Percentiles rank a stretch among this genome's conserved stretches.
Conservation (phyloP, 2,797 vertebrate species). For the Schizothorax lantsangensis region DNA sequence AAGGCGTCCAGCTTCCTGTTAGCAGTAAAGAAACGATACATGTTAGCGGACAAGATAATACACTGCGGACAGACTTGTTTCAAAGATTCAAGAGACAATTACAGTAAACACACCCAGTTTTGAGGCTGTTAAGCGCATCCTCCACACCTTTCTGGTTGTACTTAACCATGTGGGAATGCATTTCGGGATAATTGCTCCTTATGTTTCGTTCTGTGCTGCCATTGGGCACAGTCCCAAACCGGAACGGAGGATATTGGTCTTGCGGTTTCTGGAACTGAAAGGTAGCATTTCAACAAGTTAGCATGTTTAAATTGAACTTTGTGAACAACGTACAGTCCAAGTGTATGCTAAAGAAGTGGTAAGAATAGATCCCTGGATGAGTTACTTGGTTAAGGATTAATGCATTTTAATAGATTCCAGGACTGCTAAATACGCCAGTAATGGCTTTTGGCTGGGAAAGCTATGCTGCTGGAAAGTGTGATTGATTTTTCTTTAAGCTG, state of each 20-base stretch:
- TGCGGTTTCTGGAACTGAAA: conserved; percentile 94
- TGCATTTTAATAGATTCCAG: conserved; percentile 23
- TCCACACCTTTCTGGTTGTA: conserved; percentile 98
- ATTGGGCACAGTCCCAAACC: conserved; percentile 97
- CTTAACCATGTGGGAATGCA: conserved; percentile 98
- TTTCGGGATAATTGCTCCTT: conserved; percentile 97
- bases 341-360: neutral
- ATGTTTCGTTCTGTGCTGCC: conserved; percentile 98
- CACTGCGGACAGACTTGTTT: neutral
- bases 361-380: conserved; percentile 15
- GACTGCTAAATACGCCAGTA: neutral
- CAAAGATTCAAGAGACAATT: neutral
- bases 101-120: conserved; percentile 85
- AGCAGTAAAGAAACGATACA: neutral
- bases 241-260: conserved; percentile 96
- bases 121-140: conserved; percentile 95
- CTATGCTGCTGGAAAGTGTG: conserved; percentile 17
- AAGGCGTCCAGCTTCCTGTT: conserved; percentile 96
- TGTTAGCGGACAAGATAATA: neutral
- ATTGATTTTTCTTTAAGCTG: conserved; percentile 47
- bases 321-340: neutral
- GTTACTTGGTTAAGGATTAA: conserved; percentile 7
- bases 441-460: conserved; percentile 25
- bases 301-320: neutral
- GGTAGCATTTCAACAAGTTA: conserved; percentile 34